A percentile compares a stretch with the other conserved stretches of the same genome.
These are phyloP conservation scores for Malaclemys terrapin DNA, from an alignment of 2,113 vertebrate species.

Conservation along the genomic window DNA sequence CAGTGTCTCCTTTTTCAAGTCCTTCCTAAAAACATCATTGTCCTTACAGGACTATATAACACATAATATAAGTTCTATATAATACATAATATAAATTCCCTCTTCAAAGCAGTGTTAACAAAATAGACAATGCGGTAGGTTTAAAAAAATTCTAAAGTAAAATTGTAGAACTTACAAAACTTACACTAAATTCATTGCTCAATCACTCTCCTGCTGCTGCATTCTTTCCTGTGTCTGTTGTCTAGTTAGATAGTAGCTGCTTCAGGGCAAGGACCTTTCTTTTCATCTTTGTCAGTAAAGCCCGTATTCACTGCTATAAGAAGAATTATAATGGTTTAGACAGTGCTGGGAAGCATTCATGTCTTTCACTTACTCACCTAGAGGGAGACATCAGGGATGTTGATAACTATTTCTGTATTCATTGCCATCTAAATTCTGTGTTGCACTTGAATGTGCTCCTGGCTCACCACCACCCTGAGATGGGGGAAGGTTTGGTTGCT, in stretches of 20 bases:
- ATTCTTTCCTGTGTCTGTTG: not conserved
- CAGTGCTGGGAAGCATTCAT: not conserved
- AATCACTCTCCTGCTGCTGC: not conserved
- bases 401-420: too few relatives aligned
- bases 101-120: not conserved
- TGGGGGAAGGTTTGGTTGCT: too few relatives aligned
- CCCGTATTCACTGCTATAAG: not conserved
- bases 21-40: not conserved
- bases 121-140: not conserved
- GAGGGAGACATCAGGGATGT: not conserved
- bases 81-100: not conserved
- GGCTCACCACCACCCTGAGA: too few relatives aligned
- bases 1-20: not conserved
- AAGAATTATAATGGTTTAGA: not conserved
- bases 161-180: not conserved
- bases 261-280: not conserved
- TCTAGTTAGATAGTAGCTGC: not conserved
- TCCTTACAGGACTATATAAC: not conserved
- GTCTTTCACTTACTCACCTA: not conserved
- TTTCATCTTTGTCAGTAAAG: not conserved
- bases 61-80: not conserved
- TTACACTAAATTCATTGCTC: not conserved
- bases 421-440: too few relatives aligned
- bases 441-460: too few relatives aligned
- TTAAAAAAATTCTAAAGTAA: not conserved